Percentiles rank a stretch among this genome's conserved stretches.
Conservation (phyloP, 2,888 invertebrate genomes). For the Liodrosophila aerea region DNA sequence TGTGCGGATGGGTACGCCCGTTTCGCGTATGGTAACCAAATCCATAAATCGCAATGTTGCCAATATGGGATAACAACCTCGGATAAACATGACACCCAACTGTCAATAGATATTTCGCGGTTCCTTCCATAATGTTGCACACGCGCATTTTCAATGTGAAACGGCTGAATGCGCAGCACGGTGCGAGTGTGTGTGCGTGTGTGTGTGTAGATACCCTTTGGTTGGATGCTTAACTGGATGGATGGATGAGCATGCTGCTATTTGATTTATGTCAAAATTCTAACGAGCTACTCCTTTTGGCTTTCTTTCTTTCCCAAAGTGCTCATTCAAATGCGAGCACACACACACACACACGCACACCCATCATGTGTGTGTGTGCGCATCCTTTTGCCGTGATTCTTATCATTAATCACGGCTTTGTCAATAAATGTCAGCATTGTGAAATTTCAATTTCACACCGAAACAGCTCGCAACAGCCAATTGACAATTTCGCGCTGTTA, state of each 20-base stretch:
- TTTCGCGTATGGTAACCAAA: conserved; percentile 43
- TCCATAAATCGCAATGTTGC: conserved; percentile 81
- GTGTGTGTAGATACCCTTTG: conserved; percentile 15
- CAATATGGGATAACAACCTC: conserved; percentile 81
- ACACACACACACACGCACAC: conserved; percentile 12
- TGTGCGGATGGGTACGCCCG: conserved; percentile 50
- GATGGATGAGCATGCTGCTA: conserved; percentile 75
- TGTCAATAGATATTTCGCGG: conserved; percentile 83
- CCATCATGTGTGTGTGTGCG: conserved; percentile 40
- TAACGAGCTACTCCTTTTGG: conserved; percentile 69
- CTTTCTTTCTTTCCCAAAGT: conserved; percentile 10
- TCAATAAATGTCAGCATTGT: conserved; percentile 82
- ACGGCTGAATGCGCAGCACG: conserved; percentile 17
- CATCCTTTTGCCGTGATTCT: conserved; percentile 62
- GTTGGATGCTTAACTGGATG: conserved; percentile 34
- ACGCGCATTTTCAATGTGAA: conserved; percentile 55
- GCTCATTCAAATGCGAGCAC: conserved; percentile 45
- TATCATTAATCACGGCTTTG: conserved; percentile 82
- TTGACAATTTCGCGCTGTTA: conserved; percentile 60
- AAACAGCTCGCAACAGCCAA: conserved; percentile 49
- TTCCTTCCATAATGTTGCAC: conserved; percentile 79
- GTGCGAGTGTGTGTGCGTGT: conserved; percentile 13
- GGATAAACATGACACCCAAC: conserved; percentile 83
- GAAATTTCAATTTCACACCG: conserved; percentile 81
- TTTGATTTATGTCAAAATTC: conserved; percentile 82